Conservation (phyloP, 2,888 invertebrate genomes). For the Apantesis nais region DNA sequence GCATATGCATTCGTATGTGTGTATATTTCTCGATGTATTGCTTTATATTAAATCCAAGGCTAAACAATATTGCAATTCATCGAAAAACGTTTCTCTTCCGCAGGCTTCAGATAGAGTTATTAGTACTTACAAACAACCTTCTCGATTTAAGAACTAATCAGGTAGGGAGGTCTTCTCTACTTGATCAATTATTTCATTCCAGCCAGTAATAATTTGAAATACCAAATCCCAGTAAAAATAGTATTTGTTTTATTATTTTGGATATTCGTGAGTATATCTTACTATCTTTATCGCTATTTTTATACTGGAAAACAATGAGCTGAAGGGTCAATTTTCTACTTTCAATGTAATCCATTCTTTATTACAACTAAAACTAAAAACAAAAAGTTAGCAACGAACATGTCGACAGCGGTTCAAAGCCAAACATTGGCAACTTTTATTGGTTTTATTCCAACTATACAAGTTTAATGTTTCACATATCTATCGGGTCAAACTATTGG, state of each 20-base stretch:
- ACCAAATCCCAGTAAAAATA: neutral
- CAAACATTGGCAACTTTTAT: conserved; percentile 75
- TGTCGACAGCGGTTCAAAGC: conserved; percentile 57
- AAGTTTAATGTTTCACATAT: conserved; percentile 74
- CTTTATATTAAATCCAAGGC: neutral
- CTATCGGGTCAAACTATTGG: conserved; percentile 69
- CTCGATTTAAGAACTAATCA: too few relatives aligned
- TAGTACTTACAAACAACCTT: too few relatives aligned
- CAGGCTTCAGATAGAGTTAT: neutral
- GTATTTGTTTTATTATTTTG: too few relatives aligned
- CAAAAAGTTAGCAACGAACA: conserved; percentile 47
- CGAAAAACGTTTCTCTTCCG: neutral
- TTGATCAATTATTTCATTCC: neutral
- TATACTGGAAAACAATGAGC: too few relatives aligned
- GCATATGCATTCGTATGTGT: neutral
- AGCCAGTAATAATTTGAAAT: neutral
- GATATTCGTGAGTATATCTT: neutral
- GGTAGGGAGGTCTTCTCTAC: too few relatives aligned
- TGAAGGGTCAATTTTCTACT: neutral
- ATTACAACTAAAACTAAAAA: conserved; percentile 27
- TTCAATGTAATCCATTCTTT: too few relatives aligned
- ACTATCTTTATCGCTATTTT: neutral
- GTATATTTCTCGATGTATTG: neutral
- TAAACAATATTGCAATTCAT: neutral
- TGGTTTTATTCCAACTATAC: conserved; percentile 69